Evolutionary conservation across 2,113 vertebrate species (phyloP).

Genomic region (Grus americana): DNA sequence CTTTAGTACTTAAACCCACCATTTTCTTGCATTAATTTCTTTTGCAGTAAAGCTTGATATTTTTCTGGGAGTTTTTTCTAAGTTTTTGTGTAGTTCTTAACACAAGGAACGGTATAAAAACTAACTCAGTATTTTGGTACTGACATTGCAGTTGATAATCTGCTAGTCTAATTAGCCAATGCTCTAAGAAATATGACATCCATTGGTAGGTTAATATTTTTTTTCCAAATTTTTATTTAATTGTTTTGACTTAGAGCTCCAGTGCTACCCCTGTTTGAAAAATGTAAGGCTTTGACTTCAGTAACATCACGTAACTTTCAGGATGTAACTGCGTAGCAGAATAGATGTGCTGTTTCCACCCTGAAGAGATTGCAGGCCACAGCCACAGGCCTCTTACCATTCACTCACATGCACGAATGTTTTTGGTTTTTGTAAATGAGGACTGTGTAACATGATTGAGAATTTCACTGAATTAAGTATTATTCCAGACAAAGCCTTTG

Average conservation of each 20-base stretch:
- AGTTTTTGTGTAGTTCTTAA: constrained; percentile 45
- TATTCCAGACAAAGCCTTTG: constrained; percentile 28
- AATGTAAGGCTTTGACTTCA: neutral
- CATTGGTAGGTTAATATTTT: neutral
- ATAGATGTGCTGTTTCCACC: neutral
- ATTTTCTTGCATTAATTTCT: constrained; percentile 69
- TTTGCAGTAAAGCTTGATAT: constrained; percentile 64
- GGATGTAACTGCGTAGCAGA: neutral
- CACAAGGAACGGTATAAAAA: neutral
- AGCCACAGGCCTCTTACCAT: neutral
- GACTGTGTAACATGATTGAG: neutral
- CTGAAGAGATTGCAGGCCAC: neutral
- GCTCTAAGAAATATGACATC: neutral
- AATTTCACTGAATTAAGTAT: constrained; percentile 16
- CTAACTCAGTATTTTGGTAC: constrained; percentile 18
- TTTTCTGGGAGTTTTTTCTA: constrained; percentile 19
- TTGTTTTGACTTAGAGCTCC: neutral
- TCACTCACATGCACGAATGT: neutral
- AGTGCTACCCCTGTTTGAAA: neutral
- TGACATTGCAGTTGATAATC: constrained; percentile 14
- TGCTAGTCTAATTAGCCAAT: constrained; percentile 16
- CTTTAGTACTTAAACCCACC: constrained; percentile 53
- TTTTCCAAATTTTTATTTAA: constrained; percentile 26
- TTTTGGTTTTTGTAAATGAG: constrained; percentile 41
- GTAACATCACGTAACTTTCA: neutral